Evolutionary conservation across 2,113 vertebrate species (phyloP), one percentile per base, ranked within the genome.

Genomic region (Propithecus coquereli): DNA sequence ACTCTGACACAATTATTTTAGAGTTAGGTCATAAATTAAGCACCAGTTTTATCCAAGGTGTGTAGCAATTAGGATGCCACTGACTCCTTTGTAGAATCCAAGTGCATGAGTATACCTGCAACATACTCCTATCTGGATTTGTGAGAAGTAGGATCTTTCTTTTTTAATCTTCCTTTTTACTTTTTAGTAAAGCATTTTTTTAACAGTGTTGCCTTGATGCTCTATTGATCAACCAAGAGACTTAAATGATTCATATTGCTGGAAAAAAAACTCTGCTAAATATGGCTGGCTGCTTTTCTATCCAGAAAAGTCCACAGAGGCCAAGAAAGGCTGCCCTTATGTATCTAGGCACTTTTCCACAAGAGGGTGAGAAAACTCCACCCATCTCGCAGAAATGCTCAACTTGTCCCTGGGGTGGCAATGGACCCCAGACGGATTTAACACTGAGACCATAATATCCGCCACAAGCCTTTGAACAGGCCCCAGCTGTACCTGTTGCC

Each of bases 381-480:
- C 17, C 61, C 61, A 50, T 50, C 23, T 22, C 57, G 37, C 43
- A 76, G 89, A 89, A 61, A 86, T 65, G 54, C 20, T 52, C 57
- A 52, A 5, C 12, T 86, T 92, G 79, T 74, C 87, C 47, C 68
- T 54, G 43, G 22, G 63, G 52, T 93, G 88, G 81, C 87, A 76
- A 65, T 95, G 87, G 91, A 77, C n/a, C 57, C 71, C 3, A 32
- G 82, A 25, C 6, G 2, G 65, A 94, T 93, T 96, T 95, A 96
- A 85, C 79, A 63, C 34, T 37, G 68, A 95, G 45, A 52, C 22
- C 0, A 12, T 86, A 93, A 73, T 50, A 95, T 40, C 81, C 61
- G 93, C 91, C 94, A 80, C 68, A 90, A 68, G 57, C 52, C 89
- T 97, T 97, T 98, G 96, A 97, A 97, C 82, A 96, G 40, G 57